Percentiles rank a stretch among this genome's conserved stretches.
Evolutionary conservation across 1,140 invertebrate species (phyloP).

Genomic region (Piezodorus guildinii): DNA sequence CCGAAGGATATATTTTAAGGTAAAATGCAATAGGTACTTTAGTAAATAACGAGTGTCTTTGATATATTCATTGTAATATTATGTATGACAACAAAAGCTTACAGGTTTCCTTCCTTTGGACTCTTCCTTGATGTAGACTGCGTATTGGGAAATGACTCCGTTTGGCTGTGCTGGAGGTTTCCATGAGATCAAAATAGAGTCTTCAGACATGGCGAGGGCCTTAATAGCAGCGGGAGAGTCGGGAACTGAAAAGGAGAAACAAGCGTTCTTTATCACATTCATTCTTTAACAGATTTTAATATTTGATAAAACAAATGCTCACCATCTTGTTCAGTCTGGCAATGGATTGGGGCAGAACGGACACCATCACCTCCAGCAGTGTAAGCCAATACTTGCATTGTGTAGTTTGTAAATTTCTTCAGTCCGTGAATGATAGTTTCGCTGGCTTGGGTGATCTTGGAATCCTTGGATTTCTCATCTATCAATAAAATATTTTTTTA

Average conservation of each 20-base stretch:
- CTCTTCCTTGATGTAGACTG: constrained; percentile 75
- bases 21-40: too few species aligned
- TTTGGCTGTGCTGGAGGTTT: constrained; percentile 81
- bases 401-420: constrained; percentile 94
- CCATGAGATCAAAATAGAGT: constrained; percentile 88
- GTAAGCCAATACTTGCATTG: constrained; percentile 88
- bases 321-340: constrained; percentile 93
- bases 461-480: constrained; percentile 85
- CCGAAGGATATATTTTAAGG: too few species aligned
- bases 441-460: constrained; percentile 79
- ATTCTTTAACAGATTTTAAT: background rate
- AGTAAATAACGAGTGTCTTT: too few species aligned
- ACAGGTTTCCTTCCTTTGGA: constrained; percentile 42
- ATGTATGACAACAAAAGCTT: constrained; percentile 3
- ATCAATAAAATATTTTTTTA: constrained; percentile 24
- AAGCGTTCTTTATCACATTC: too few species aligned
- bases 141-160: constrained; percentile 85
- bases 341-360: constrained; percentile 77
- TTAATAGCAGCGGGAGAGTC: constrained; percentile 86
- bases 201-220: constrained; percentile 78
- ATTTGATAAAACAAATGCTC: constrained; percentile 28
- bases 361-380: constrained; percentile 94
- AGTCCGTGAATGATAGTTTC: constrained; percentile 85
- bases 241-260: constrained; percentile 52
- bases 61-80: too few species aligned